Evolutionary conservation across 2,797 vertebrate species (phyloP).

Genomic region (Petrocephalus schoutedeni): DNA sequence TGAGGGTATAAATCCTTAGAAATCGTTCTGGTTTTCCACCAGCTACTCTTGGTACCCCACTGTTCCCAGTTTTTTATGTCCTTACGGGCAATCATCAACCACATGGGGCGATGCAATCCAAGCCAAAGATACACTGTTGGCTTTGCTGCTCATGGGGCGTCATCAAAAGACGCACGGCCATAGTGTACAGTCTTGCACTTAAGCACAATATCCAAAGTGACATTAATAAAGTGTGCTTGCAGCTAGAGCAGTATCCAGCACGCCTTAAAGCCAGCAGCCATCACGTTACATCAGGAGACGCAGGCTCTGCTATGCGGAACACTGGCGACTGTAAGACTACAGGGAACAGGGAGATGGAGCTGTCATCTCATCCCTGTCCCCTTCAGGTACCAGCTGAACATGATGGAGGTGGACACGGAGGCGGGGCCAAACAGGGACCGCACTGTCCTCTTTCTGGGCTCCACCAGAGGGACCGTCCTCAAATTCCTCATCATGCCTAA

Average conservation of each 20-base stretch:
- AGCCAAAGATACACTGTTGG: background rate
- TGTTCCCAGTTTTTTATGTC: background rate
- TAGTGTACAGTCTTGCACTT: background rate
- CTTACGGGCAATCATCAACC: background rate
- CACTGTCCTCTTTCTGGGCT: slow-evolving; percentile 86
- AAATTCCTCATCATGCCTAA: slow-evolving; percentile 84
- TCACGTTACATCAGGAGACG: background rate
- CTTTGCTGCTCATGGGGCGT: background rate
- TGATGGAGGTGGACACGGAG: slow-evolving; percentile 82
- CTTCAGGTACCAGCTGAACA: slow-evolving; percentile 80
- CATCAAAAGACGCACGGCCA: background rate
- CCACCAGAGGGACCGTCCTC: slow-evolving; percentile 82
- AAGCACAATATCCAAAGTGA: background rate
- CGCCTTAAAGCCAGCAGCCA: background rate
- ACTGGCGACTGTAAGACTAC: background rate
- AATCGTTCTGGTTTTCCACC: background rate
- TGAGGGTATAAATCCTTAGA: background rate
- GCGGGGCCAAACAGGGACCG: slow-evolving; percentile 84
- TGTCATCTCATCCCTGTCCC: background rate
- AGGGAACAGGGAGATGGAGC: background rate
- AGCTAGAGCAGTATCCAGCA: background rate
- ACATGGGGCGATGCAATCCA: background rate
- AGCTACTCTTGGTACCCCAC: background rate
- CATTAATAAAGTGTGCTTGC: background rate
- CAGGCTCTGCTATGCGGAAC: background rate